Evolutionary conservation across 2,888 invertebrate genomes (phyloP).

Genomic region (Heliconius aoede): DNA sequence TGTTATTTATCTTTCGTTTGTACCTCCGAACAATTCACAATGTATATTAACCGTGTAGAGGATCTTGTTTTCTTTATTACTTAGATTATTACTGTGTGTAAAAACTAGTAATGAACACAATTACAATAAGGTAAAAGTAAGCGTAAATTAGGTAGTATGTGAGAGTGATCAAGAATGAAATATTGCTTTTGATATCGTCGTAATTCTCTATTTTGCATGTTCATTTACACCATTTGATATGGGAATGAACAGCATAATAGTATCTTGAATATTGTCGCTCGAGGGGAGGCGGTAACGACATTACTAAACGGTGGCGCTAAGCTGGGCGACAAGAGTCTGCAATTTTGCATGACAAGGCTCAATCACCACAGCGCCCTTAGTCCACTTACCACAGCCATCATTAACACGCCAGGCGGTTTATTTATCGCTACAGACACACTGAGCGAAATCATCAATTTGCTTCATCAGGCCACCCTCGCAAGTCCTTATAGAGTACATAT

Average conservation of each 20-base stretch:
- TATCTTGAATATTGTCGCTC: conserved; percentile 1
- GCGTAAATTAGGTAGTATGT: not conserved
- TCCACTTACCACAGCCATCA: conserved; percentile 45
- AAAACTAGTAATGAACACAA: not conserved
- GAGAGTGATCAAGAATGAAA: conserved; percentile 4
- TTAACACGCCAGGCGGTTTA: conserved; percentile 16
- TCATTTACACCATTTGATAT: conserved; percentile 27
- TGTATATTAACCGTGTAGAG: not conserved
- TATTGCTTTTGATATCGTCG: conserved; percentile 5
- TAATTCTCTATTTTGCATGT: conserved; percentile 26
- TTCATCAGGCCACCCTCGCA: conserved; percentile 69
- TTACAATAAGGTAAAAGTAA: not conserved
- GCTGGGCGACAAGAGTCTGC: conserved; percentile 42
- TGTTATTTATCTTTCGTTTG: conserved; percentile 58
- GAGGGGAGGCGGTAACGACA: conserved; percentile 23
- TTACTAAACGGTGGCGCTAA: conserved; percentile 26
- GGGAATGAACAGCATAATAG: conserved; percentile 27
- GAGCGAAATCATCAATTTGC: conserved; percentile 31
- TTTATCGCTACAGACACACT: conserved; percentile 23
- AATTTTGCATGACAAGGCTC: conserved; percentile 70
- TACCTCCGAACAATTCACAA: conserved; percentile 39
- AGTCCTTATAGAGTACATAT: conserved; percentile 74
- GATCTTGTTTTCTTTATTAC: not conserved
- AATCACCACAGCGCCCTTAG: conserved; percentile 55
- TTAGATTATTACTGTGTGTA: too few relatives aligned